These are phyloP conservation scores for Gallinago media DNA, from an alignment of 2,113 vertebrate species.

Conservation along the genomic window DNA sequence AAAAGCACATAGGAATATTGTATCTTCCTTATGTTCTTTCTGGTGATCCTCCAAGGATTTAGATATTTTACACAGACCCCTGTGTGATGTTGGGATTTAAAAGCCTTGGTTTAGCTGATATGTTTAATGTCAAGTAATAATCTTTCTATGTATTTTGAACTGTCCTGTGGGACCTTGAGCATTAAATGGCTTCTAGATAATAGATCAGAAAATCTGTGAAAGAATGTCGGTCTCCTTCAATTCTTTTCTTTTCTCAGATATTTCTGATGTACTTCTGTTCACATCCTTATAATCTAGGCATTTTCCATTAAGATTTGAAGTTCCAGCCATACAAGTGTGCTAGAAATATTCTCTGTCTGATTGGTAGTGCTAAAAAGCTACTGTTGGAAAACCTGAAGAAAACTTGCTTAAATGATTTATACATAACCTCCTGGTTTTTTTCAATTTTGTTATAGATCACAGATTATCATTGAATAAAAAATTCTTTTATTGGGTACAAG, in stretches of 20 bases:
- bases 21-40: slow-evolving; percentile 18
- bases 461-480: background rate
- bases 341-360: background rate
- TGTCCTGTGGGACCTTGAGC: background rate
- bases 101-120: background rate
- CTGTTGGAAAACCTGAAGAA: background rate
- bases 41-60: slow-evolving; percentile 31
- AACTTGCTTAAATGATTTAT: background rate
- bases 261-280: background rate
- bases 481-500: background rate
- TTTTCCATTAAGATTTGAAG: background rate
- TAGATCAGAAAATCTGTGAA: background rate
- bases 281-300: background rate
- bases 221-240: background rate
- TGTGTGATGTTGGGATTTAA: background rate
- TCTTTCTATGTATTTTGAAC: background rate
- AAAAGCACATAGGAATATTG: background rate
- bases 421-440: background rate
- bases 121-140: background rate
- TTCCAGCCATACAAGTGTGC: background rate
- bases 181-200: background rate
- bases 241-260: background rate
- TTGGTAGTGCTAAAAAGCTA: background rate
- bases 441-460: background rate
- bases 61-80: background rate